These are phyloP conservation scores for Aegotheles bennettii DNA, from an alignment of 2,113 vertebrate species.

Conservation along the genomic window DNA sequence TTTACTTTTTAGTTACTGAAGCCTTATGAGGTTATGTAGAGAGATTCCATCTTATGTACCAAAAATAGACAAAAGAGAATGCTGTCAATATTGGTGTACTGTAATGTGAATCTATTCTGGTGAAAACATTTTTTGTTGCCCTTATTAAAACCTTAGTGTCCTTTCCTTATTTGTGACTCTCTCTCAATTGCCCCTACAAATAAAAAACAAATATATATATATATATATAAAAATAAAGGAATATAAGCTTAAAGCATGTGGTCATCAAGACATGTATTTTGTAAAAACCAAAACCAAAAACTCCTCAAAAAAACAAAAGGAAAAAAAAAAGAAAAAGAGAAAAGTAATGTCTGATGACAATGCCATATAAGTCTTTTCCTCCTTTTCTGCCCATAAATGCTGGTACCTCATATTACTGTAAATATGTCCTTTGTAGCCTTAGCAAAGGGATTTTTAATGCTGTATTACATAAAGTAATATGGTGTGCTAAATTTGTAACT, in stretches of 20 bases:
- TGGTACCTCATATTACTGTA: slow-evolving; percentile 43
- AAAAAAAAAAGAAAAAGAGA: background rate
- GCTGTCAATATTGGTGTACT: slow-evolving; percentile 81
- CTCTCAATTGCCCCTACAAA: slow-evolving; percentile 74
- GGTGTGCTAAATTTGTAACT: background rate
- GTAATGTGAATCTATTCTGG: slow-evolving; percentile 81
- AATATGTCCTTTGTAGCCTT: background rate
- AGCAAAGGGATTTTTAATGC: background rate
- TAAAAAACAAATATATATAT: slow-evolving; percentile 30
- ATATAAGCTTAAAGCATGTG: slow-evolving; percentile 62
- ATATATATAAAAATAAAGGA: slow-evolving; percentile 23
- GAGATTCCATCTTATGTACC: slow-evolving; percentile 80
- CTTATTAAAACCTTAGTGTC: slow-evolving; percentile 81
- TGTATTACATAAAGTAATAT: slow-evolving; percentile 15
- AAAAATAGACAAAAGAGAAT: slow-evolving; percentile 81
- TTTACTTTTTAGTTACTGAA: slow-evolving; percentile 80
- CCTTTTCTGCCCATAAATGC: slow-evolving; percentile 16
- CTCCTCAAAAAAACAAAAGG: background rate
- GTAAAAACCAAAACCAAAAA: slow-evolving; percentile 18
- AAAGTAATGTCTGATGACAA: slow-evolving; percentile 46
- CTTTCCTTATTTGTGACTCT: slow-evolving; percentile 80
- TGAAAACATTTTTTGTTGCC: slow-evolving; percentile 71
- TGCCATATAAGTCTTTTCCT: slow-evolving; percentile 33
- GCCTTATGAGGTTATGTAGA: slow-evolving; percentile 80
- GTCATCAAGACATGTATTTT: slow-evolving; percentile 65